Evolutionary conservation across 2,797 vertebrate species (phyloP).

Genomic region (Catamblyrhynchus diadema): DNA sequence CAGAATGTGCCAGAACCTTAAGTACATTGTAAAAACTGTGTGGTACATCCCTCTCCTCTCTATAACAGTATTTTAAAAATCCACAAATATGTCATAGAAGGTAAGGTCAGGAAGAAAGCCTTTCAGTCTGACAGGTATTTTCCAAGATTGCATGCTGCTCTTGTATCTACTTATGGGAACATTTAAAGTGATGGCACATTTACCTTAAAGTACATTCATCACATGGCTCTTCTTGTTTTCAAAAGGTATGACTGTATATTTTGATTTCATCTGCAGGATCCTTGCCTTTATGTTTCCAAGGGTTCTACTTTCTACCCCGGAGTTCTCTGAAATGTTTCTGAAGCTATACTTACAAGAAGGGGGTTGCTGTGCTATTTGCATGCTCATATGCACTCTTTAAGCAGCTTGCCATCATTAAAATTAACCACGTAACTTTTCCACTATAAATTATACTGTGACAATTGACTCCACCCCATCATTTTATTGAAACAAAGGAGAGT

Average conservation of each 20-base stretch:
- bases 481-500: background rate
- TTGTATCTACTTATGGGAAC: constrained; percentile 15
- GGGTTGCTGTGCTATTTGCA: background rate
- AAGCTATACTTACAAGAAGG: background rate
- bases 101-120: background rate
- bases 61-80: background rate
- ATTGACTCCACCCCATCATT: background rate
- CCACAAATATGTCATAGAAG: background rate
- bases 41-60: background rate
- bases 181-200: constrained; percentile 23
- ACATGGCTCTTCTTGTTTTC: background rate
- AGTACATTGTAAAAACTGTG: background rate
- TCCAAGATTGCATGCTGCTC: constrained; percentile 2
- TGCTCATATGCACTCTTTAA: background rate
- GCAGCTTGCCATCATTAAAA: background rate
- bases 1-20: background rate
- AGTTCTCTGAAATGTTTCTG: background rate
- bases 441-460: constrained; percentile 1
- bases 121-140: constrained; percentile 24
- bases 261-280: background rate
- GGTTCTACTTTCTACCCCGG: background rate
- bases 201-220: constrained; percentile 3
- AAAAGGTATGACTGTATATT: background rate
- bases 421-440: background rate
- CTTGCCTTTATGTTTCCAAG: background rate